Conservation (phyloP, 2,797 vertebrate species). For the Enteromius unitaeniatus region DNA sequence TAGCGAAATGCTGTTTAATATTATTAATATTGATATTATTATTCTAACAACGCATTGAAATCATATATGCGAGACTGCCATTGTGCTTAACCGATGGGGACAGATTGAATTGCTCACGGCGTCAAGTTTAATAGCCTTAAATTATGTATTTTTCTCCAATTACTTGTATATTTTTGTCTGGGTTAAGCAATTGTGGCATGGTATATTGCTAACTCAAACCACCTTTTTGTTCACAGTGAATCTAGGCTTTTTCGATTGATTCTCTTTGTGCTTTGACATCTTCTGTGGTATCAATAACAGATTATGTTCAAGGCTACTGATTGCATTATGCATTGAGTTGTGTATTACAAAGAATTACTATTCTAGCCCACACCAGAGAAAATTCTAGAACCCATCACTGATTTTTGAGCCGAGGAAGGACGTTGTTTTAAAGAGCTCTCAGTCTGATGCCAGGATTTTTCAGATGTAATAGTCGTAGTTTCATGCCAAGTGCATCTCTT, state of each 20-base stretch:
- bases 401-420: slow-evolving; percentile 28
- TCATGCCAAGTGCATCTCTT: not conserved
- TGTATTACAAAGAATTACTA: not conserved
- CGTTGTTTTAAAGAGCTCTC: slow-evolving; percentile 34
- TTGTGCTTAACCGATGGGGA: slow-evolving; percentile 2
- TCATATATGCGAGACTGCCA: not conserved
- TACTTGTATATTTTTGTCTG: not conserved
- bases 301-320: not conserved
- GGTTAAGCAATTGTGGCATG: not conserved
- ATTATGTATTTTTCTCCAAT: not conserved
- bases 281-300: not conserved
- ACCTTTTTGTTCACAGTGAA: slow-evolving; percentile 14
- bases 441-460: slow-evolving; percentile 29
- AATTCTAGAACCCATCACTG: not conserved
- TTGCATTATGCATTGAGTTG: not conserved
- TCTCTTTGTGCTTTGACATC: slow-evolving; percentile 11
- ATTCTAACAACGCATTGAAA: not conserved
- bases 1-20: not conserved
- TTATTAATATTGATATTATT: not conserved
- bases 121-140: not conserved
- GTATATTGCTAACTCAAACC: not conserved
- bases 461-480: not conserved
- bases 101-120: not conserved
- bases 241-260: not conserved
- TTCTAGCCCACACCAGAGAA: not conserved